Base-by-base conservation (phyloP, 2,113 vertebrate genomes). In the Telmatochromis brachygnathus region DNA sequence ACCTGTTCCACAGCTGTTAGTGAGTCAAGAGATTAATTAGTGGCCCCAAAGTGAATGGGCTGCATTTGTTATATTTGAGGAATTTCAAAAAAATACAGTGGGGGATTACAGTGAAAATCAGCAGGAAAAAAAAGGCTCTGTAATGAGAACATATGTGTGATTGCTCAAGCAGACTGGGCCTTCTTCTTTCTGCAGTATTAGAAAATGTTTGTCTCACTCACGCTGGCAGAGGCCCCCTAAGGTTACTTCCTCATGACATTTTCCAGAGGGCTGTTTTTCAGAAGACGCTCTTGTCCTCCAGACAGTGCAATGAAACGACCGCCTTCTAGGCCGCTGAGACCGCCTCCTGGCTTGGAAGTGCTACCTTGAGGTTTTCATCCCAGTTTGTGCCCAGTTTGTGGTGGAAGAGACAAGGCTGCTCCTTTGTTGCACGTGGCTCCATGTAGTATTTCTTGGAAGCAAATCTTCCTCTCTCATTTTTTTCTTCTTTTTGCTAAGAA, bases 261-360 rank as follows among this genome's bases (percentile, higher is more conserved):
- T 93, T 89, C 80, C 87, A 87, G 84, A 87, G 68, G 86, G 77
- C 13, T 19, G 10, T 86, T 91, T 86, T 84, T 84, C 51, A 87
- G 60, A 62, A 28, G 35, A 70, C 30, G 54, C 77, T 73, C 21
- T 82, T 81, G 54, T 86, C 83, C 75, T 88, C 45, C 30, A 70
- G 87, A 47, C 17, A 10, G 33, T 54, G 49, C 55, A 82, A 75
- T 83, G 79, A 86, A 28, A 68, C 39, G 7, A 47, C 45, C 12
- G 19, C 65, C 42, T 39, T 30, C 11, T 14, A 15, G 39, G 17
- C 9, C 37, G 7, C 65, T 7, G 84, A 70, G 54, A 79, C 37
- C 7, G 79, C 82, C 54, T 79, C 5, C 9, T 79, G 51, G 70
- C 45, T 79, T 54, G 4, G 70, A 56, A 49, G 45, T 30, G 56